A percentile compares a stretch with the other conserved stretches of the same genome.
Evolutionary conservation across 2,888 invertebrate species (phyloP).

Genomic region (Chouioia cunea): DNA sequence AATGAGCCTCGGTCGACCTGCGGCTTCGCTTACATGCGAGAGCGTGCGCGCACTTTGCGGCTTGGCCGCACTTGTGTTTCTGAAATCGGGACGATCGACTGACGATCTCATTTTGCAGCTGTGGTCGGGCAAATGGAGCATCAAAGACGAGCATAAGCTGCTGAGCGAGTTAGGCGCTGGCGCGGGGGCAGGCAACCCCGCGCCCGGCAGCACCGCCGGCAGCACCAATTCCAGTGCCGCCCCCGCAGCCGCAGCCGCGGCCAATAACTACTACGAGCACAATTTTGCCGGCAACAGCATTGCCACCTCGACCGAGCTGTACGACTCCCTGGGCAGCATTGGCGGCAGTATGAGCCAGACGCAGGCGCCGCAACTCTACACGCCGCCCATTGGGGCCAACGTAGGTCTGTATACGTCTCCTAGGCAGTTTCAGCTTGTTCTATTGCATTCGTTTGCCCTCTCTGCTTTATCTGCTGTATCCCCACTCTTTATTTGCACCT

Average conservation of each 20-base stretch:
- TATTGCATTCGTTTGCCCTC: conserved; percentile 54
- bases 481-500: too few relatives aligned
- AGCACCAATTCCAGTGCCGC: conserved; percentile 57
- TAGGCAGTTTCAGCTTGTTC: conserved; percentile 49
- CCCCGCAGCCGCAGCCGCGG: conserved; percentile 38
- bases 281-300: conserved; percentile 67
- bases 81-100: not conserved
- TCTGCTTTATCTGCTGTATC: too few relatives aligned
- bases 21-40: too few relatives aligned
- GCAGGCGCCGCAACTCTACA: conserved; percentile 80
- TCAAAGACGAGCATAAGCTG: conserved; percentile 91
- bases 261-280: conserved; percentile 64
- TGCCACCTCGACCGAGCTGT: conserved; percentile 73
- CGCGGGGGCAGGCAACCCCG: conserved; percentile 69
- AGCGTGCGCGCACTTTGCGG: too few relatives aligned
- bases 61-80: too few relatives aligned
- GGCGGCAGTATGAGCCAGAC: conserved; percentile 81
- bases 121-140: conserved; percentile 91
- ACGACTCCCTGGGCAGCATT: conserved; percentile 80
- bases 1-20: too few relatives aligned
- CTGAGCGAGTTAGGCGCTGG: conserved; percentile 83
- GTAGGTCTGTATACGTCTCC: conserved; percentile 72
- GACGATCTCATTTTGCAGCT: conserved; percentile 70
- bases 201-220: conserved; percentile 68
- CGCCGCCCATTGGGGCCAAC: conserved; percentile 80